Evolutionary conservation across 2,888 invertebrate species (phyloP).

Genomic region (Cyclophora albipunctata): DNA sequence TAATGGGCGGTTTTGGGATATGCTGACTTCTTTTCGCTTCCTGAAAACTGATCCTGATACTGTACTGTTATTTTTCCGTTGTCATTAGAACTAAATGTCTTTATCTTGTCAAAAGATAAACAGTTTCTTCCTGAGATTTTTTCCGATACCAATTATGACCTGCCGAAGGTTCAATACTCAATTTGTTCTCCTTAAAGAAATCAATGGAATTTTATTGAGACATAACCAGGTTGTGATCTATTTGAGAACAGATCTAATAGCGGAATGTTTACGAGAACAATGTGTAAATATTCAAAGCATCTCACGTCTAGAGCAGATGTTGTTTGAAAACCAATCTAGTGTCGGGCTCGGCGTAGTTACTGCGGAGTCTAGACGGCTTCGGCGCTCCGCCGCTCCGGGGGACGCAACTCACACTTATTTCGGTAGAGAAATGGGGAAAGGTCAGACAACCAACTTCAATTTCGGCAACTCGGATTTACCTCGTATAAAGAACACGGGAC

Average conservation of each 20-base stretch:
- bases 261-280: constrained; percentile 26
- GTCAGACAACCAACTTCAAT: constrained; percentile 14
- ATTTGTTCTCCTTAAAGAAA: too few relatives aligned
- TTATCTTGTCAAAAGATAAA: too few relatives aligned
- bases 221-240: background rate
- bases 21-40: too few relatives aligned
- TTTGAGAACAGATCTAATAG: constrained; percentile 6
- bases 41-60: too few relatives aligned
- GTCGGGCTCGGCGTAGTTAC: constrained; percentile 20
- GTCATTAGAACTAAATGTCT: too few relatives aligned
- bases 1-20: too few relatives aligned
- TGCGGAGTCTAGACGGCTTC: constrained; percentile 45
- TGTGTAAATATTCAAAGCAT: constrained; percentile 24
- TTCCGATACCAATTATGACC: too few relatives aligned
- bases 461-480: constrained; percentile 10
- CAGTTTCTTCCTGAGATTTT: too few relatives aligned
- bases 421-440: constrained; percentile 23
- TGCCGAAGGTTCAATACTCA: too few relatives aligned
- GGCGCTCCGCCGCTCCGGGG: constrained; percentile 21
- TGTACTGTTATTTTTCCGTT: too few relatives aligned
- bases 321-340: constrained; percentile 28
- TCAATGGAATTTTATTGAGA: too few relatives aligned
- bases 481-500: constrained; percentile 6
- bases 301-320: constrained; percentile 34
- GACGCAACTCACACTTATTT: constrained; percentile 26